Evolutionary conservation across 2,888 invertebrate genomes (phyloP).

Genomic region (Heliconius erato): DNA sequence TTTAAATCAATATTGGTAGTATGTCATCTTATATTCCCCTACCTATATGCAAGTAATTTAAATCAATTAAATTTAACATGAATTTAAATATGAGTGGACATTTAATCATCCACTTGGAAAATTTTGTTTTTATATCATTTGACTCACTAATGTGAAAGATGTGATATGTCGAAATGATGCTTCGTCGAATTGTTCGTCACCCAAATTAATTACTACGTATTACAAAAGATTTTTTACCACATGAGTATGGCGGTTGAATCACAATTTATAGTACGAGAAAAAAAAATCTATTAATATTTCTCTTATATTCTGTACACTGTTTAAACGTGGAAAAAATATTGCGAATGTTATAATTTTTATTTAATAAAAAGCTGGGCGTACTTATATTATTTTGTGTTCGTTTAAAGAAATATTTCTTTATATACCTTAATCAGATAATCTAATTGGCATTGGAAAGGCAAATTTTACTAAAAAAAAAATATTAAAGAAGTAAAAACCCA

Average conservation of each 20-base stretch:
- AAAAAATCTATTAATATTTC: not conserved
- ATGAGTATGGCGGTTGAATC: not conserved
- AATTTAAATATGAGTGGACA: not conserved
- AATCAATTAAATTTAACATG: not conserved
- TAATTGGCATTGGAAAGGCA: not conserved
- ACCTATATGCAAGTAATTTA: not conserved
- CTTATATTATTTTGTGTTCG: not conserved
- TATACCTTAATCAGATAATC: not conserved
- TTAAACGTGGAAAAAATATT: not conserved
- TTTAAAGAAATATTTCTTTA: not conserved
- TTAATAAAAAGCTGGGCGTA: not conserved
- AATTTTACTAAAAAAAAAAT: not conserved
- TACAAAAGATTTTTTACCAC: conserved; percentile 5
- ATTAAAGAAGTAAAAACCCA: not conserved
- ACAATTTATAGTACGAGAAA: not conserved
- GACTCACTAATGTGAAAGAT: conserved; percentile 13
- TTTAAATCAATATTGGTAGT: too few species aligned
- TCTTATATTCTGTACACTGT: not conserved
- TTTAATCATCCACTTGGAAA: not conserved
- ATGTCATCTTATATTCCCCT: too few species aligned
- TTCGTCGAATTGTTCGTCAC: conserved; percentile 8
- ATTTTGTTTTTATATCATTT: conserved; percentile 1
- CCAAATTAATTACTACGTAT: not conserved
- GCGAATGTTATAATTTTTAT: not conserved
- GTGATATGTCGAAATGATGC: not conserved